phyloP scores from a whole-genome alignment of 2,113 vertebrate genomes.

The Aptenodytes patagonicus region DNA sequence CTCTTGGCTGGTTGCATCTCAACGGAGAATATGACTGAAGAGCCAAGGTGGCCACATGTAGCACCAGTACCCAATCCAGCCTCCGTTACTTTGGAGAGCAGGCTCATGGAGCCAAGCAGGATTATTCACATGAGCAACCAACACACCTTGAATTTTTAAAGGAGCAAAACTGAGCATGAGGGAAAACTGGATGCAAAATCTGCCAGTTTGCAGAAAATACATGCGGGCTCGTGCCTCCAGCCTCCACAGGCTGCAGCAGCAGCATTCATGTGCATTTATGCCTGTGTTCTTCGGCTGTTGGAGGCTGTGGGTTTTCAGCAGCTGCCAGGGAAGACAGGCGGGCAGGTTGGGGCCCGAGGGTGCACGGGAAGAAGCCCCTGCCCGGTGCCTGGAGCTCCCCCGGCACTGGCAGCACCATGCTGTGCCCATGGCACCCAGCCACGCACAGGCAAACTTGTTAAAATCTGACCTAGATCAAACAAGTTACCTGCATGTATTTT shows the following conservation, averaged over 20 bases:
- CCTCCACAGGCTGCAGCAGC: background rate
- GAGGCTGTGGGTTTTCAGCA: background rate
- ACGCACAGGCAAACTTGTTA: background rate
- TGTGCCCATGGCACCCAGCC: constrained; percentile 23
- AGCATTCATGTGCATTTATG: background rate
- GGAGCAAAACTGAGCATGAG: background rate
- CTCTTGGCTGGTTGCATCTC: background rate
- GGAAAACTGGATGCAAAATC: background rate
- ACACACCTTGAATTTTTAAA: background rate
- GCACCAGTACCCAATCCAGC: background rate
- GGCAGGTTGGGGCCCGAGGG: background rate
- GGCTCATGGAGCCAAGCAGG: background rate
- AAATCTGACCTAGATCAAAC: constrained; percentile 50
- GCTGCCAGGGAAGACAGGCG: background rate
- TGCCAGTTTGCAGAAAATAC: background rate
- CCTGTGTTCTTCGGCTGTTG: background rate
- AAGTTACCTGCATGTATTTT: background rate
- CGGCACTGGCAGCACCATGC: background rate
- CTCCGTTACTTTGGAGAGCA: background rate
- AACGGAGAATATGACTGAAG: background rate
- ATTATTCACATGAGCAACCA: background rate
- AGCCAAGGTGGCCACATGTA: background rate
- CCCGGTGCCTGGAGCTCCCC: background rate
- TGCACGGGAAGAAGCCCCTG: background rate
- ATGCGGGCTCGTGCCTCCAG: background rate